Conservation (phyloP, 2,113 vertebrate species). For the Arothron firmamentum region DNA sequence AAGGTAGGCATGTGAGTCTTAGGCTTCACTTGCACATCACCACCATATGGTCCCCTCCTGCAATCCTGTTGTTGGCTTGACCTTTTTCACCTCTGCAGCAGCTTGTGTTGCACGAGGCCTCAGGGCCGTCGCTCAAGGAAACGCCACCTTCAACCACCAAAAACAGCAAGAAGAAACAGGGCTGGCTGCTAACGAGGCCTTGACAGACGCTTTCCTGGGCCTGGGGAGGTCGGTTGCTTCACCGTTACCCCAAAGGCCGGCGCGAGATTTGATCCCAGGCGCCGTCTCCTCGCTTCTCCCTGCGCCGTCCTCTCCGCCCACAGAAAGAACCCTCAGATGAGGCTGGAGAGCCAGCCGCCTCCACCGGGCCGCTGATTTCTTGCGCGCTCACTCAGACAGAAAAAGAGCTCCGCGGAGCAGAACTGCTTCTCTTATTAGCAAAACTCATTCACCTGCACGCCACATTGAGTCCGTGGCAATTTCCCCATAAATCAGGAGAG, state of each 20-base stretch:
- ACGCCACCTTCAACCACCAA: slow-evolving; percentile 1
- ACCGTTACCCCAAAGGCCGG: neutral
- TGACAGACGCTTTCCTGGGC: slow-evolving; percentile 16
- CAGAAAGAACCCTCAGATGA: slow-evolving; percentile 65
- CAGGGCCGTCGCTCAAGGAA: neutral
- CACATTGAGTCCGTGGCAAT: slow-evolving; percentile 73
- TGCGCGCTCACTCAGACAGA: slow-evolving; percentile 69
- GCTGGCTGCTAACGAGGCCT: neutral
- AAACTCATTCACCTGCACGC: slow-evolving; percentile 76
- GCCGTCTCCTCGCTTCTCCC: slow-evolving; percentile 32
- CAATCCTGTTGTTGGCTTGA: slow-evolving; percentile 54
- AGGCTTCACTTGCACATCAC: slow-evolving; percentile 45
- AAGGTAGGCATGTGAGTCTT: slow-evolving; percentile 61
- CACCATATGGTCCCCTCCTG: slow-evolving; percentile 47
- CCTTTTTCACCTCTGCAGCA: slow-evolving; percentile 39
- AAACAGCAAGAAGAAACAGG: neutral
- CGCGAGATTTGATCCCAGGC: slow-evolving; percentile 34
- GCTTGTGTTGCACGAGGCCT: neutral
- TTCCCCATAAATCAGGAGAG: slow-evolving; percentile 72
- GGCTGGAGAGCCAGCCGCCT: slow-evolving; percentile 67
- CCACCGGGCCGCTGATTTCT: slow-evolving; percentile 68
- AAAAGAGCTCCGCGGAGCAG: slow-evolving; percentile 73
- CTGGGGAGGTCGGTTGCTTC: neutral
- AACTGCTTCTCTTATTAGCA: slow-evolving; percentile 77
- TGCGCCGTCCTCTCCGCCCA: slow-evolving; percentile 56